Evolutionary conservation across 2,797 vertebrate genomes (phyloP).

Genomic region (Salmo trutta): DNA sequence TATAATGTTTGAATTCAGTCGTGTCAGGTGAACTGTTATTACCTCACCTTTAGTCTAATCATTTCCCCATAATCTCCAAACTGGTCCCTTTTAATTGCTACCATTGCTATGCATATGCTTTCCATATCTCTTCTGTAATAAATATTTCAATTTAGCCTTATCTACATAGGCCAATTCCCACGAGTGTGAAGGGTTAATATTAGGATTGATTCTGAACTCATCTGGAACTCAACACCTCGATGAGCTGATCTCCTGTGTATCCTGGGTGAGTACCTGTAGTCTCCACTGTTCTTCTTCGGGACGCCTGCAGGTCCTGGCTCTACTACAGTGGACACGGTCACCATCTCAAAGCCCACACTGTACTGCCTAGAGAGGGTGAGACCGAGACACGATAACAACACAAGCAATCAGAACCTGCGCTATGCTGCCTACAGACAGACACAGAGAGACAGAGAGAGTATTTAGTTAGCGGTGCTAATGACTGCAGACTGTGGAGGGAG

Average conservation of each 20-base stretch:
- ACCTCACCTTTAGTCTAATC: too few species aligned
- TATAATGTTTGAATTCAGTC: too few species aligned
- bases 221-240: not conserved
- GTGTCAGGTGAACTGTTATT: too few species aligned
- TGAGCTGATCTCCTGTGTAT: not conserved
- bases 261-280: conserved; percentile 85
- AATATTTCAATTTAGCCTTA: too few species aligned
- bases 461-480: not conserved
- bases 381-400: not conserved
- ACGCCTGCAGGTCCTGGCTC: conserved; percentile 82
- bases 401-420: not conserved
- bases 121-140: too few species aligned
- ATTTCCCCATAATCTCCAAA: too few species aligned
- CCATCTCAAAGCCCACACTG: conserved; percentile 93
- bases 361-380: conserved; percentile 82
- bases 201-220: not conserved
- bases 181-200: too few species aligned
- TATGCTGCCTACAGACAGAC: not conserved
- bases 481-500: not conserved
- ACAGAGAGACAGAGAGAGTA: not conserved
- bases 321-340: conserved; percentile 81
- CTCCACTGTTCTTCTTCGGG: conserved; percentile 90
- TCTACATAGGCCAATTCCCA: too few species aligned
- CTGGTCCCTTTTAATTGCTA: too few species aligned
- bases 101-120: too few species aligned